Evolutionary conservation across 2,888 invertebrate genomes (phyloP).

Genomic region (Trissonchulus latispiculum): DNA sequence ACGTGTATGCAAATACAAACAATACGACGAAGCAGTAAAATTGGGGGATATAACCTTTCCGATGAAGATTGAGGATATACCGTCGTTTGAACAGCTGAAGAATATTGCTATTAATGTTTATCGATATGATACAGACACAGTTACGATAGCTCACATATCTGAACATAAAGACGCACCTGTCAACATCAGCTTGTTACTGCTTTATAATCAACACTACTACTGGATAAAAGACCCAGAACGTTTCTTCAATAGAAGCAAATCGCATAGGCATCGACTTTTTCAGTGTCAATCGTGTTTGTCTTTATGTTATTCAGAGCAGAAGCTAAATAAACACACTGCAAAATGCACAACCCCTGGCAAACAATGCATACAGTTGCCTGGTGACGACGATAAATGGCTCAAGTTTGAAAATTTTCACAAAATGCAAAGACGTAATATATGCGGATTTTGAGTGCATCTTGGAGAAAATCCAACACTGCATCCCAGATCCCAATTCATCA

Average conservation of each 20-base stretch:
- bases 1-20: neutral
- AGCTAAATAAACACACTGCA: too few species aligned
- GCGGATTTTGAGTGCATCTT: neutral
- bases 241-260: too few species aligned
- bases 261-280: too few species aligned
- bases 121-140: neutral
- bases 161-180: too few species aligned
- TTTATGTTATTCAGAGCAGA: too few species aligned
- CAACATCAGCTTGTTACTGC: too few species aligned
- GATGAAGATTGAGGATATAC: neutral
- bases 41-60: neutral
- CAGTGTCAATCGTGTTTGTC: too few species aligned
- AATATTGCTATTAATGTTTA: neutral
- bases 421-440: conserved; percentile 1
- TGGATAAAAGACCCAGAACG: too few species aligned
- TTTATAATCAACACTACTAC: too few species aligned
- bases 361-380: neutral
- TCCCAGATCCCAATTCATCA: neutral
- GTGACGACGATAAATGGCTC: neutral
- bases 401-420: neutral
- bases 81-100: neutral
- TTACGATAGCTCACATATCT: neutral
- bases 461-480: neutral
- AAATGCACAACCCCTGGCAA: too few species aligned
- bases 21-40: neutral